Conservation (phyloP, 2,888 invertebrate species). For the Hoplodrina blanda region DNA sequence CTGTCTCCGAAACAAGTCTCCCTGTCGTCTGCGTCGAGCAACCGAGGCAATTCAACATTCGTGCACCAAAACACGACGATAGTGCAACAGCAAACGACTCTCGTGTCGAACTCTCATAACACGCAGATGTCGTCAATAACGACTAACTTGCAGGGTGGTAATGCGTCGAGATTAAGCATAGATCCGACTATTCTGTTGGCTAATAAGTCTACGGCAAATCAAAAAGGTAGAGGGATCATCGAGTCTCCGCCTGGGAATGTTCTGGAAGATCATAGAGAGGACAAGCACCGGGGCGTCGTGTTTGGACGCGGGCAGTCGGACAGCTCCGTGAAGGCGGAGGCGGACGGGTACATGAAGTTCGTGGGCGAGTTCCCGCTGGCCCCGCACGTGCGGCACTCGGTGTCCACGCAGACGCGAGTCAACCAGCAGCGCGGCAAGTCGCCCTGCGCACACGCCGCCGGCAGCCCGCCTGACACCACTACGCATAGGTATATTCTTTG, state of each 20-base stretch:
- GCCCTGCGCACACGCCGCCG: conserved; percentile 71
- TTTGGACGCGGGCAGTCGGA: conserved; percentile 46
- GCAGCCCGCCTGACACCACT: conserved; percentile 95
- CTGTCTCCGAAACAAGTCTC: conserved; percentile 91
- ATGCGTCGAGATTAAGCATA: conserved; percentile 88
- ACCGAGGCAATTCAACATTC: conserved; percentile 93
- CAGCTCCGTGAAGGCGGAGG: conserved; percentile 59
- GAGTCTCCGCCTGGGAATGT: conserved; percentile 62
- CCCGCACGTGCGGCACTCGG: conserved; percentile 91
- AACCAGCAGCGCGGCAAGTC: conserved; percentile 68
- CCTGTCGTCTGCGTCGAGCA: conserved; percentile 86
- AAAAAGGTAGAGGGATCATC: conserved; percentile 68
- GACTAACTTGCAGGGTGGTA: conserved; percentile 73
- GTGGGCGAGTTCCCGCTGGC: conserved; percentile 69
- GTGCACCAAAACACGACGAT: conserved; percentile 97
- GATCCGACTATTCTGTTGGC: conserved; percentile 91
- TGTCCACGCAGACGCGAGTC: conserved; percentile 93
- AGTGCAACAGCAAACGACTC: conserved; percentile 95
- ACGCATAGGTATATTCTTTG: conserved; percentile 91
- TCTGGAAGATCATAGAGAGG: conserved; percentile 63
- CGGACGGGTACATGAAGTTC: conserved; percentile 73
- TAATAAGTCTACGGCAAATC: conserved; percentile 74
- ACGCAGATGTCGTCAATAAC: conserved; percentile 77
- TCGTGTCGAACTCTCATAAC: conserved; percentile 93
- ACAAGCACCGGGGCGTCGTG: conserved; percentile 41